Conservation (phyloP, 2,888 invertebrate species). For the Nasonovia ribisnigri region DNA sequence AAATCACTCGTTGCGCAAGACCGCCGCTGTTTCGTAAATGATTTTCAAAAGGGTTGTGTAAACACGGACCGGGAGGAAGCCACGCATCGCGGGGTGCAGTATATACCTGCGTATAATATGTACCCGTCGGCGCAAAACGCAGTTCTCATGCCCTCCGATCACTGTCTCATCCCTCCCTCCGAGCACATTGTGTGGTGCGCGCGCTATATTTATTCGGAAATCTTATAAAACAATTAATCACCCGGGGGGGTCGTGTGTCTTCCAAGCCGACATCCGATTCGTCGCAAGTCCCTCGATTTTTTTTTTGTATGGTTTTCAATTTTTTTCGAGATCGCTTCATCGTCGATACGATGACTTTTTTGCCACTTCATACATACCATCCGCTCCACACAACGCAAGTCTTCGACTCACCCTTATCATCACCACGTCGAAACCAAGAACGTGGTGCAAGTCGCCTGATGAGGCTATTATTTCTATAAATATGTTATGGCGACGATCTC, state of each 20-base stretch:
- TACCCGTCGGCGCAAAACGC: conserved; percentile 28
- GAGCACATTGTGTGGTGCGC: conserved; percentile 27
- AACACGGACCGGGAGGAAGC: conserved; percentile 46
- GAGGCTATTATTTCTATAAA: background rate
- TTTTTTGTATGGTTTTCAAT: background rate
- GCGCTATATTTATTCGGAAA: conserved; percentile 57
- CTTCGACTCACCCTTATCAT: background rate
- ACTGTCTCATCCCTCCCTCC: background rate
- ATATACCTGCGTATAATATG: background rate
- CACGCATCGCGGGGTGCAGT: conserved; percentile 35
- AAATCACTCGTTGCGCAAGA: conserved; percentile 58
- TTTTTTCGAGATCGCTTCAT: background rate
- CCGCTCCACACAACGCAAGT: background rate
- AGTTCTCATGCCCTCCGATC: conserved; percentile 56
- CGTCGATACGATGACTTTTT: conserved; percentile 2
- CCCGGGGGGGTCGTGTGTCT: conserved; percentile 40
- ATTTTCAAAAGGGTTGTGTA: conserved; percentile 65
- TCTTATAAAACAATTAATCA: conserved; percentile 65
- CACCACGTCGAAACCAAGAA: background rate
- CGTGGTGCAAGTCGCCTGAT: background rate
- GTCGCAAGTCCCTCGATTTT: conserved; percentile 23
- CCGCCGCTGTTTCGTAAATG: conserved; percentile 53
- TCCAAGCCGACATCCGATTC: conserved; percentile 40
- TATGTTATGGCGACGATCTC: background rate
- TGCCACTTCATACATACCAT: background rate